These are phyloP conservation scores for Channa maculata DNA, from an alignment of 2,113 vertebrate species.

Conservation along the genomic window DNA sequence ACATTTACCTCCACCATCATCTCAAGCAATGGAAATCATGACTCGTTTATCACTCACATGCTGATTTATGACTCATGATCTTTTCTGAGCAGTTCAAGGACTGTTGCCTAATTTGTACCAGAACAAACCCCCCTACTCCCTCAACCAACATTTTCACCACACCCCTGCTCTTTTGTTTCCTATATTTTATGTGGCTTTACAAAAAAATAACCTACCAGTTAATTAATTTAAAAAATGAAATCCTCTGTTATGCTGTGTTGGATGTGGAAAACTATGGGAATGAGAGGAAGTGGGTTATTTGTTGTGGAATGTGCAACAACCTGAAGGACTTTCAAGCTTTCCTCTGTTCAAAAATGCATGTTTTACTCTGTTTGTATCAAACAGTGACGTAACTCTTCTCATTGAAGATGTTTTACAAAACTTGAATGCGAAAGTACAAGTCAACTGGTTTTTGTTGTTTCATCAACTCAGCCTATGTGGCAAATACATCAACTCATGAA, in stretches of 20 bases:
- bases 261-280: constrained; percentile 14
- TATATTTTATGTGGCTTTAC: not conserved
- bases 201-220: constrained; percentile 14
- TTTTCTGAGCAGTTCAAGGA: constrained; percentile 14
- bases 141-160: constrained; percentile 12
- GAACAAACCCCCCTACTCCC: not conserved
- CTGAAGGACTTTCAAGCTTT: constrained; percentile 28
- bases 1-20: not conserved
- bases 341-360: constrained; percentile 19
- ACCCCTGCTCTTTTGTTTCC: constrained; percentile 22
- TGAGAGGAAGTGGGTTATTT: constrained; percentile 5
- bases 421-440: constrained; percentile 53
- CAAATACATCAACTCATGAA: not conserved
- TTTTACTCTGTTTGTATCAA: constrained; percentile 57
- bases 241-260: not conserved
- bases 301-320: constrained; percentile 51
- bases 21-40: constrained; percentile 34
- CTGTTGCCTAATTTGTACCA: constrained; percentile 32
- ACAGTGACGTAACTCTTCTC: constrained; percentile 60
- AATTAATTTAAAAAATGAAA: constrained; percentile 14
- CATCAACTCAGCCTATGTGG: not conserved
- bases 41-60: constrained; percentile 5
- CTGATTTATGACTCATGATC: constrained; percentile 44
- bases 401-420: constrained; percentile 61
- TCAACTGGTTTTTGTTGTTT: constrained; percentile 35